Evolutionary conservation across 2,888 invertebrate species (phyloP), one percentile per base, ranked within the genome.

Genomic region (Apamea monoglypha): DNA sequence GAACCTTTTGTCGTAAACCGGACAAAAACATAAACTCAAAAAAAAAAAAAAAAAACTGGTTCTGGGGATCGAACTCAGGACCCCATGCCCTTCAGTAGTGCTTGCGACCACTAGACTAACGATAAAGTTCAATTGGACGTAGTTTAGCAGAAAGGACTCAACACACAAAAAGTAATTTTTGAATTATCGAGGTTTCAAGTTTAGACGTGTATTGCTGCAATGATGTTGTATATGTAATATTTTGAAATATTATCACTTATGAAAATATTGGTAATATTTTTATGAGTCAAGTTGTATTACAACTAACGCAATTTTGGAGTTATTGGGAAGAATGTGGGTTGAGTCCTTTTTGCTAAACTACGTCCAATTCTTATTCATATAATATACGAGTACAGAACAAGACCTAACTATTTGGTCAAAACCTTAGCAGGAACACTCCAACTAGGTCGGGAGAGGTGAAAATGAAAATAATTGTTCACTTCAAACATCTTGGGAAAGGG

Each of bases 391-490:
- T 29, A 21, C 47, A 29, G 29, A 1, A 40, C 29, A 69, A 32
- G 1, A 50, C 29, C 4, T 5, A 4, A 50, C 29, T 8, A 50
- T 44, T 77, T 14, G 16, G 68, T 50, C 25, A 66, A 53, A 40
- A 64, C 63, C 59, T 66, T 25, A 21, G 18, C 47, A 61, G 16
- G 63, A 59, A 50, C 29, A 21, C 61, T 50, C 5, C 1, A 74
- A 67, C 69, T 69, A 53, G 3, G 21, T 0, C 5, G 12, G 14
- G n/a, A 53, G 47, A 75, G 67, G 68, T 77, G 74, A 77, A 77
- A 74, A 81, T 69, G 64, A 76, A 76, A 80, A 83, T 85, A 84
- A 84, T 84, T 85, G 81, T 74, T 69, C 85, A 61, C 84, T 84
- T 81, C 81, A 84, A 63, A 29, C 72, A 36, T 71, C 64, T 61